These are phyloP conservation scores for Teleogryllus oceanicus DNA, from an alignment of 2,888 invertebrate species.

Conservation along the genomic window DNA sequence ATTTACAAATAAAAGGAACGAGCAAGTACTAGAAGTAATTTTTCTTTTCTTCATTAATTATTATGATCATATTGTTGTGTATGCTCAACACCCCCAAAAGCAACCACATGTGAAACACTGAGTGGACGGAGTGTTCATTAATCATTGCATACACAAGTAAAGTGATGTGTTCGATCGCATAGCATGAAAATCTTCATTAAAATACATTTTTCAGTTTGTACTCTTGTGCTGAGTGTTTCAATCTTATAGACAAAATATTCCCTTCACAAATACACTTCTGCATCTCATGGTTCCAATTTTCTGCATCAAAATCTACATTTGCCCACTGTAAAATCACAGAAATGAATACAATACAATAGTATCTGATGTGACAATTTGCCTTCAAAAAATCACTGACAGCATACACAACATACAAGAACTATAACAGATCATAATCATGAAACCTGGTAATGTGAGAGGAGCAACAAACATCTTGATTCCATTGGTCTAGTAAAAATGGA, in stretches of 20 bases:
- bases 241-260: too few relatives aligned
- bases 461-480: conserved; percentile 8
- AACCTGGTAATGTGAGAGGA: not conserved
- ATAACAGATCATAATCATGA: not conserved
- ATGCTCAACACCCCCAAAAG: conserved; percentile 11
- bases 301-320: not conserved
- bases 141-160: not conserved
- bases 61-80: conserved; percentile 3
- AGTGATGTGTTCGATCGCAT: too few relatives aligned
- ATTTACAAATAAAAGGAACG: too few relatives aligned
- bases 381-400: not conserved
- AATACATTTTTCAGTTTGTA: too few relatives aligned
- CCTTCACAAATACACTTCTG: not conserved
- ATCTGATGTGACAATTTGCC: not conserved
- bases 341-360: not conserved
- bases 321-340: conserved; percentile 2
- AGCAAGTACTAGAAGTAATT: too few relatives aligned
- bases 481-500: not conserved
- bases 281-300: not conserved
- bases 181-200: too few relatives aligned
- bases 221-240: too few relatives aligned
- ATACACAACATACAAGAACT: not conserved
- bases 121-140: not conserved
- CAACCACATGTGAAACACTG: not conserved
- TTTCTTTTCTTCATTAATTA: not conserved